phyloP scores from a whole-genome alignment of 2,113 vertebrate genomes.

The Dromaius novaehollandiae region DNA sequence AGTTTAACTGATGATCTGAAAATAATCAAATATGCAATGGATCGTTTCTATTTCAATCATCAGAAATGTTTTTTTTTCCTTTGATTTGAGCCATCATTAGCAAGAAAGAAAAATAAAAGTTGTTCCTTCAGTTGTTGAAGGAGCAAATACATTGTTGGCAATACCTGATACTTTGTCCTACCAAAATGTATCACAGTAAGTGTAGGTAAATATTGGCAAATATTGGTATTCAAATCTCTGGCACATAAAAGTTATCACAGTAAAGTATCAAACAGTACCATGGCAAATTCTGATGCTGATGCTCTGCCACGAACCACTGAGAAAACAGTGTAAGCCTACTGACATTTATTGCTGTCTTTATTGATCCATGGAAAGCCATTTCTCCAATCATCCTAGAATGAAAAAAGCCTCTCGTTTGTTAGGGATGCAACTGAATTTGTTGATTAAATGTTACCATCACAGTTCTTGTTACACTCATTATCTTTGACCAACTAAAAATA shows the following conservation, averaged over 20 bases:
- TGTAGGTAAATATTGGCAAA: not conserved
- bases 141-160: not conserved
- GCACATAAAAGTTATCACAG: not conserved
- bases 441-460: not conserved
- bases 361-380: not conserved
- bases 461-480: rapidly evolving
- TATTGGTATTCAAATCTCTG: not conserved
- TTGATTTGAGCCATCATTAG: not conserved
- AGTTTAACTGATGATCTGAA: not conserved
- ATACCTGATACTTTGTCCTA: not conserved
- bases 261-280: not conserved
- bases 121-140: not conserved
- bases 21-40: not conserved
- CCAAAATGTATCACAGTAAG: not conserved
- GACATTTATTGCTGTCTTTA: not conserved
- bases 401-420: not conserved
- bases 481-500: not conserved
- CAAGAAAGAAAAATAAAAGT: not conserved
- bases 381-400: not conserved
- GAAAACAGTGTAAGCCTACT: not conserved
- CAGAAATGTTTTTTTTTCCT: not conserved
- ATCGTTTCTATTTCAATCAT: not conserved
- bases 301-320: not conserved
- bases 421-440: not conserved
- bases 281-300: not conserved